Percentiles rank a stretch among this genome's conserved stretches.
phyloP scores from a whole-genome alignment of 2,797 vertebrate species.

The Sphenodon punctatus region DNA sequence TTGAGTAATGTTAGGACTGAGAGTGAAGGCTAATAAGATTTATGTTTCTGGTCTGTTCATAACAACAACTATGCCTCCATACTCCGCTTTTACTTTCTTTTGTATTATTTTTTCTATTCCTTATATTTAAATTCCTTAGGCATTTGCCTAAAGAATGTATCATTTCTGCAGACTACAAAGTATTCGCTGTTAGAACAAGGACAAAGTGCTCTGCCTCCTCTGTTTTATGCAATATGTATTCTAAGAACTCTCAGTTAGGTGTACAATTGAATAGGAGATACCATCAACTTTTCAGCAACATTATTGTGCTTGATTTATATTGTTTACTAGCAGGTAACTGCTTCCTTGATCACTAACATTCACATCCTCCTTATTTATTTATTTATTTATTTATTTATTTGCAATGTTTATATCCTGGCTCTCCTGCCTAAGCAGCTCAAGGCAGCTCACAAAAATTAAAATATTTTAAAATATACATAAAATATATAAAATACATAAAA shows the following conservation, averaged over 20 bases:
- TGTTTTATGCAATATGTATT: not conserved
- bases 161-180: slow-evolving; percentile 9
- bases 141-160: not conserved
- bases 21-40: not conserved
- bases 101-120: not conserved
- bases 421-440: too few species aligned
- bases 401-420: too few species aligned
- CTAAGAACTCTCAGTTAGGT: not conserved
- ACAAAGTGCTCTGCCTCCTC: not conserved
- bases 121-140: not conserved
- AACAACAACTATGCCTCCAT: not conserved
- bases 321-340: not conserved
- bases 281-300: not conserved
- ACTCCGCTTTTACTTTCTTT: not conserved
- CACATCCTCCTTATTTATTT: too few species aligned
- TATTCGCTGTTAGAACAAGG: not conserved
- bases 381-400: too few species aligned
- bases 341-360: not conserved
- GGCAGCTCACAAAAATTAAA: too few species aligned
- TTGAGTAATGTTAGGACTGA: not conserved
- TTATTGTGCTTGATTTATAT: not conserved
- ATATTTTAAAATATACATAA: too few species aligned
- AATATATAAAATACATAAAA: too few species aligned
- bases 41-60: not conserved
- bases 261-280: not conserved